phyloP scores from a whole-genome alignment of 2,113 vertebrate genomes.

The Fulica atra region DNA sequence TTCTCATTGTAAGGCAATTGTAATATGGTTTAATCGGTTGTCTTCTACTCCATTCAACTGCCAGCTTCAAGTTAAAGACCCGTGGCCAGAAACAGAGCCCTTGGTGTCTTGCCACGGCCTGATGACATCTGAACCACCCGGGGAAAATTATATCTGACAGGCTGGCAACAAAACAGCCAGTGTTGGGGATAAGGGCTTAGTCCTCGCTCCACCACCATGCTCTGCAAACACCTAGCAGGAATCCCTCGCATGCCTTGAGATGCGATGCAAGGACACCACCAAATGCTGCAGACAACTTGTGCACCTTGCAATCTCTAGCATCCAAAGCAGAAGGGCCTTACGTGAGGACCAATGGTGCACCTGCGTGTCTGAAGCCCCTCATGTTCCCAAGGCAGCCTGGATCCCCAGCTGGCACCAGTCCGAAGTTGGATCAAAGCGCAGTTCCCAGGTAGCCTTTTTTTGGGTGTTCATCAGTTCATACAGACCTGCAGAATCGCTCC shows the following conservation, averaged over 20 bases:
- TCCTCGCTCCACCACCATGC: background rate
- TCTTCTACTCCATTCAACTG: background rate
- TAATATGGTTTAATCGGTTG: background rate
- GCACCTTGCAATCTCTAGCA: background rate
- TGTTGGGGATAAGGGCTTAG: background rate
- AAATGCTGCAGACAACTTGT: background rate
- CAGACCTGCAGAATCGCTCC: background rate
- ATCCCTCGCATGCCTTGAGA: background rate
- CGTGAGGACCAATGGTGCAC: background rate
- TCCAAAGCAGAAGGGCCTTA: background rate
- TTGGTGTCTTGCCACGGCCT: background rate
- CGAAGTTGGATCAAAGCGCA: fast-evolving
- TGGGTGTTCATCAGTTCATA: background rate
- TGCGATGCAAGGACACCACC: background rate
- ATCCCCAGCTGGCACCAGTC: background rate
- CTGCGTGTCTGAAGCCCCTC: background rate
- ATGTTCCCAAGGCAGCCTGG: background rate
- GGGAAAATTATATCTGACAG: background rate
- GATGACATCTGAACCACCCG: background rate
- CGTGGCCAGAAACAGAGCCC: background rate
- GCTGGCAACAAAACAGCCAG: background rate
- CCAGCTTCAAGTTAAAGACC: background rate
- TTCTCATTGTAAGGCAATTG: background rate
- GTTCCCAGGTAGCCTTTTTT: background rate
- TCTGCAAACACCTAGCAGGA: background rate